phyloP scores from a whole-genome alignment of 1,140 invertebrate species.

The Drosophila mojavensis region DNA sequence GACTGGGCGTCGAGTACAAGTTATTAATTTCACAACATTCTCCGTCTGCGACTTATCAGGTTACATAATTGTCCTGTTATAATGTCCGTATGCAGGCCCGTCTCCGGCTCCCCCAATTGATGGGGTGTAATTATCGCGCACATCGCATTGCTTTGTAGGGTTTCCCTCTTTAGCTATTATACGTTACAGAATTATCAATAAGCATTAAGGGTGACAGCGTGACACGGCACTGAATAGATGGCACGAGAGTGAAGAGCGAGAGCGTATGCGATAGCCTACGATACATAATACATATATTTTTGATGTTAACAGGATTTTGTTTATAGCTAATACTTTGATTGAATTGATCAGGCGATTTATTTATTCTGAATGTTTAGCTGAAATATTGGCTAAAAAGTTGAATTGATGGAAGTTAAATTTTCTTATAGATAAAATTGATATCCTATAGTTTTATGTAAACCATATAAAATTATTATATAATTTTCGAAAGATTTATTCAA shows the following conservation, averaged over 20 bases:
- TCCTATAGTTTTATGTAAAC: too few relatives aligned
- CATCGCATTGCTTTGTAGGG: conserved; percentile 71
- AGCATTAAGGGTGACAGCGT: neutral
- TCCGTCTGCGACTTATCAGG: conserved; percentile 67
- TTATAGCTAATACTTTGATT: too few relatives aligned
- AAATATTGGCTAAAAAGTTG: too few relatives aligned
- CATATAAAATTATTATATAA: too few relatives aligned
- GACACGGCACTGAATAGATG: neutral
- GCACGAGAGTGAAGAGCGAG: too few relatives aligned
- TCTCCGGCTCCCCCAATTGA: conserved; percentile 31
- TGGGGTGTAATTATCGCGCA: conserved; percentile 74
- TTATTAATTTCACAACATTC: conserved; percentile 79
- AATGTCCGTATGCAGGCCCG: conserved; percentile 26
- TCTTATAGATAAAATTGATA: too few relatives aligned
- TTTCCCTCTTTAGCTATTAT: conserved; percentile 51
- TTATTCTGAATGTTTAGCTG: too few relatives aligned
- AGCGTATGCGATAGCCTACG: too few relatives aligned
- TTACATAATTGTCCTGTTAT: conserved; percentile 76
- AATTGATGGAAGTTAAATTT: too few relatives aligned
- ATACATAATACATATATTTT: too few relatives aligned
- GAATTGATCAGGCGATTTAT: too few relatives aligned
- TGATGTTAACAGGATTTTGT: neutral
- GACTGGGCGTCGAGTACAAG: conserved; percentile 23
- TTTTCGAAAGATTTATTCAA: too few relatives aligned
- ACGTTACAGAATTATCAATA: conserved; percentile 49